These are phyloP conservation scores for Lordiphosa clarofinis DNA, from an alignment of 1,140 invertebrate genomes.

Conservation along the genomic window DNA sequence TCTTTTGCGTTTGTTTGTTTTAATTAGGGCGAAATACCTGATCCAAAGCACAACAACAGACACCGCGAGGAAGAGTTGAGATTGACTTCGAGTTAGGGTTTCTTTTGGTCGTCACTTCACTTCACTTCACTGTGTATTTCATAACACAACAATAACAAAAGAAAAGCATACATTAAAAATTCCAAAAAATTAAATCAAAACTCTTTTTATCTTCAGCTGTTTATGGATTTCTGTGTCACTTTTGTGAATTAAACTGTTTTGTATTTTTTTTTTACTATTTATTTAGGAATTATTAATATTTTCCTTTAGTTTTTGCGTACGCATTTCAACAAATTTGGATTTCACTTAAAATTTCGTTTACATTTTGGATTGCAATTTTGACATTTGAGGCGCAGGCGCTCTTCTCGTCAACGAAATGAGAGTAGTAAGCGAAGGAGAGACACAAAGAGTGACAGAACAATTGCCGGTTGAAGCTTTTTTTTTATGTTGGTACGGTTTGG, in stretches of 20 bases:
- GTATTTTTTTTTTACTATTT: background rate
- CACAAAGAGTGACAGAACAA: background rate
- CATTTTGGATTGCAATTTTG: constrained; percentile 69
- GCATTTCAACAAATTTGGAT: constrained; percentile 51
- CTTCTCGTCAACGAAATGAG: background rate
- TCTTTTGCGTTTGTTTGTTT: background rate
- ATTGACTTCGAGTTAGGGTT: background rate
- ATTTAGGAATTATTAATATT: constrained; percentile 6
- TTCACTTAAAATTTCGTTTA: constrained; percentile 55
- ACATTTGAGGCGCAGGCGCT: constrained; percentile 62
- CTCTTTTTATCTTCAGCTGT: background rate
- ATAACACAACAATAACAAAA: constrained; percentile 28
- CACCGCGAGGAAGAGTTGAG: background rate
- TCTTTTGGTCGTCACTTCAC: constrained; percentile 15
- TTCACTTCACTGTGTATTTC: constrained; percentile 31
- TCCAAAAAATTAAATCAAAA: constrained; percentile 7
- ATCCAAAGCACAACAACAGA: constrained; percentile 5
- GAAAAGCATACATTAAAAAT: constrained; percentile 6
- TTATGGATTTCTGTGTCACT: background rate
- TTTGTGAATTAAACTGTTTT: background rate
- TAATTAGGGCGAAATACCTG: constrained; percentile 3
- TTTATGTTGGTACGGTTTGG: no score
- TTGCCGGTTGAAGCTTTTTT: constrained; percentile 8
- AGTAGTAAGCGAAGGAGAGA: constrained; percentile 1
- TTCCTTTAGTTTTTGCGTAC: constrained; percentile 4